phyloP scores from a whole-genome alignment of 2,888 invertebrate species.

The Cantharis nigra region DNA sequence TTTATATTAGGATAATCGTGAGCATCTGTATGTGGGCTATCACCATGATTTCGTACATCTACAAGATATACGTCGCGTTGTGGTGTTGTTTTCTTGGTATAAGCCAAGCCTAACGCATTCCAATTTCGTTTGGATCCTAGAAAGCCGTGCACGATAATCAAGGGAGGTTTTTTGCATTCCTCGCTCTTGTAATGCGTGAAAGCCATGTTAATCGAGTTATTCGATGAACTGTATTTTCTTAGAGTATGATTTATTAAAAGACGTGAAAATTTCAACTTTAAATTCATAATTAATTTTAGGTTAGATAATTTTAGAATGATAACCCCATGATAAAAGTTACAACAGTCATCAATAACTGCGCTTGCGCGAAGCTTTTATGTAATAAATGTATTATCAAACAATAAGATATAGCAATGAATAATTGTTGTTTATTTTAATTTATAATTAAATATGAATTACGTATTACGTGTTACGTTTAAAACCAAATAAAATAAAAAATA shows the following conservation, averaged over 20 bases:
- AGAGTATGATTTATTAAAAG: background rate
- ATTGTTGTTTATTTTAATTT: too few relatives aligned
- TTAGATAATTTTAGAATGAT: background rate
- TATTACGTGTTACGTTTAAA: too few relatives aligned
- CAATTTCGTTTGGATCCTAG: slow-evolving; percentile 89
- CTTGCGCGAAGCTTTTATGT: too few relatives aligned
- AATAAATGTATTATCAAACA: too few relatives aligned
- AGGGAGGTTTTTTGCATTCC: slow-evolving; percentile 57
- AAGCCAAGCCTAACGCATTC: slow-evolving; percentile 76
- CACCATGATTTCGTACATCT: slow-evolving; percentile 95
- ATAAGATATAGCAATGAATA: too few relatives aligned
- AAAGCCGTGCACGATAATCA: slow-evolving; percentile 85
- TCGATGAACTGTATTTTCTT: background rate
- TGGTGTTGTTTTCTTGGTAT: slow-evolving; percentile 67
- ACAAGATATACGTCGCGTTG: slow-evolving; percentile 75
- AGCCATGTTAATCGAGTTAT: slow-evolving; percentile 58
- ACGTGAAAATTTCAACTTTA: background rate
- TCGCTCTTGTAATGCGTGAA: slow-evolving; percentile 67
- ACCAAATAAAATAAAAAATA: too few relatives aligned
- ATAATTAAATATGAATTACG: too few relatives aligned
- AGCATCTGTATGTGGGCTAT: slow-evolving; percentile 78
- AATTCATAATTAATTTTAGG: background rate
- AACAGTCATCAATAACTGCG: too few relatives aligned
- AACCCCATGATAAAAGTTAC: too few relatives aligned
- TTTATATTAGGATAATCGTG: slow-evolving; percentile 78